These are phyloP conservation scores for Benthosema pterotum DNA, from an alignment of 2,797 vertebrate genomes.

Conservation along the genomic window DNA sequence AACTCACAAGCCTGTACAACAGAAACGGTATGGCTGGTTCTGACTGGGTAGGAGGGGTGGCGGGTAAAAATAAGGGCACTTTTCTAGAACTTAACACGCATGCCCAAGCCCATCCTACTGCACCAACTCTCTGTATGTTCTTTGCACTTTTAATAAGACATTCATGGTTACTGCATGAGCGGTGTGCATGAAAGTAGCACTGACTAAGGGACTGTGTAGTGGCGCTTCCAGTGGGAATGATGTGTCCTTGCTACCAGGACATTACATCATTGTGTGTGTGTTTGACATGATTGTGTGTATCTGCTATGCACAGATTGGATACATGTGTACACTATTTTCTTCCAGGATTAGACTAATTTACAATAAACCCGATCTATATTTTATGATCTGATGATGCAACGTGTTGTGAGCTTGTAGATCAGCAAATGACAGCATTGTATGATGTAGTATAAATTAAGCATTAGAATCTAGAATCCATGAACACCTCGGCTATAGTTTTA, in stretches of 20 bases:
- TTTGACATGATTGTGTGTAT: constrained; percentile 46
- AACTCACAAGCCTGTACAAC: too few relatives aligned
- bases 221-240: constrained; percentile 63
- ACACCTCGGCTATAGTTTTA: not conserved
- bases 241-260: constrained; percentile 80
- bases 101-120: constrained; percentile 27
- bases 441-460: too few relatives aligned
- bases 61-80: too few relatives aligned
- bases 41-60: too few relatives aligned
- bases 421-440: too few relatives aligned
- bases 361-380: too few relatives aligned
- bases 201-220: constrained; percentile 75
- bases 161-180: constrained; percentile 49
- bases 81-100: too few relatives aligned
- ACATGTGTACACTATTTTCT: constrained; percentile 39
- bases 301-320: constrained; percentile 34
- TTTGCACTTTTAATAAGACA: too few relatives aligned
- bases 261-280: constrained; percentile 61
- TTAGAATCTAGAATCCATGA: too few relatives aligned
- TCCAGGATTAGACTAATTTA: constrained; percentile 23
- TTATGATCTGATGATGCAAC: too few relatives aligned
- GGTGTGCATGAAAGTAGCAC: constrained; percentile 71
- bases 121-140: constrained; percentile 18
- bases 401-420: too few relatives aligned
- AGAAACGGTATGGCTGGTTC: too few relatives aligned